These are phyloP conservation scores for Philhelius pedissequus DNA, from an alignment of 2,888 invertebrate genomes.

Conservation along the genomic window DNA sequence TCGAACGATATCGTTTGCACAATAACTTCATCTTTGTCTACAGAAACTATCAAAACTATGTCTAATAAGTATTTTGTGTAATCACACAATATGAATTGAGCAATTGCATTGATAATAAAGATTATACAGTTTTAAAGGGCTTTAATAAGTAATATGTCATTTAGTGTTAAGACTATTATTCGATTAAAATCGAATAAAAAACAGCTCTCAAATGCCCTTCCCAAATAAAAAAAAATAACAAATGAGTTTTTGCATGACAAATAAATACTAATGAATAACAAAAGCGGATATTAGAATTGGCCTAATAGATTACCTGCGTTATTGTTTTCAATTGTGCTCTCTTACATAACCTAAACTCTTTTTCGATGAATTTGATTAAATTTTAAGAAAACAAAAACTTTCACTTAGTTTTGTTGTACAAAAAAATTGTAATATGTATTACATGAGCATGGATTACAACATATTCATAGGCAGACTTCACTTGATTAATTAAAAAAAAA, in stretches of 20 bases:
- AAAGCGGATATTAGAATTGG: neutral
- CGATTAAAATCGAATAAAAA: neutral
- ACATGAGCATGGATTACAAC: neutral
- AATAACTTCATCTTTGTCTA: too few species aligned
- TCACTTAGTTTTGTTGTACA: neutral
- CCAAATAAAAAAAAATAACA: neutral
- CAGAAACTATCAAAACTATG: too few species aligned
- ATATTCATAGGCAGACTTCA: neutral
- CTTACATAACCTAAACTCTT: neutral
- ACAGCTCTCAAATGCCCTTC: neutral
- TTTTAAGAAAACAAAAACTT: neutral
- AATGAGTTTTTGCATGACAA: too few species aligned
- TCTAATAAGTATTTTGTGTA: too few species aligned
- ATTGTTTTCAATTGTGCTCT: neutral
- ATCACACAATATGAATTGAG: too few species aligned
- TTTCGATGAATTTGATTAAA: neutral
- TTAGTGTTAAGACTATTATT: too few species aligned
- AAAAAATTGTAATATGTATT: neutral
- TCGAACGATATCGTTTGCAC: too few species aligned
- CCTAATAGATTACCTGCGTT: neutral
- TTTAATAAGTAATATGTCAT: too few species aligned
- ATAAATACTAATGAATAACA: slow-evolving; percentile 11
- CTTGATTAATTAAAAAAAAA: neutral
- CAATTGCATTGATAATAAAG: too few species aligned
- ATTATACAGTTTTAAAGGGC: too few species aligned